Percentiles rank a stretch among this genome's conserved stretches.
These are phyloP conservation scores for Apaloderma vittatum DNA, from an alignment of 2,113 vertebrate genomes.

Conservation along the genomic window DNA sequence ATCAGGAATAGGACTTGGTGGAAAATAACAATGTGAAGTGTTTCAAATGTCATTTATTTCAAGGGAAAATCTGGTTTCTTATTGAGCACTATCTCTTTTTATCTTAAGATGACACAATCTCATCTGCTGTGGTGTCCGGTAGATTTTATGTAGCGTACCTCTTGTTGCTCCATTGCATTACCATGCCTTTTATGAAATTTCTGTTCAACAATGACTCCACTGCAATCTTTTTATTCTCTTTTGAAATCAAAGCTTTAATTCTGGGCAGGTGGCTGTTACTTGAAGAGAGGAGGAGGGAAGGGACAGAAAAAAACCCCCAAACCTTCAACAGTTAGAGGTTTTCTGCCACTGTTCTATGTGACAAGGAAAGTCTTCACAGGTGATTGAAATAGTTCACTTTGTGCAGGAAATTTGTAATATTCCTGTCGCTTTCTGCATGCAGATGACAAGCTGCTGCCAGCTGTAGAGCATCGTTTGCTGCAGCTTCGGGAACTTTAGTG, in stretches of 20 bases:
- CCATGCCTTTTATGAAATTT: slow-evolving; percentile 33
- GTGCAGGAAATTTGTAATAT: slow-evolving; percentile 45
- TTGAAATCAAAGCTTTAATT: slow-evolving; percentile 68
- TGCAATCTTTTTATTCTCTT: slow-evolving; percentile 65
- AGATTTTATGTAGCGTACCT: background rate
- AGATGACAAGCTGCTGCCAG: slow-evolving; percentile 68
- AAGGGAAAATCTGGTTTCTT: slow-evolving; percentile 28
- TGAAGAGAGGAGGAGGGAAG: slow-evolving; percentile 4
- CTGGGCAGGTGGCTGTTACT: slow-evolving; percentile 50
- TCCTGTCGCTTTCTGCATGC: slow-evolving; percentile 44
- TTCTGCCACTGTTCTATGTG: slow-evolving; percentile 64
- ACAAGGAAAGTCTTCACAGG: slow-evolving; percentile 60
- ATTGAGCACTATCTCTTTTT: slow-evolving; percentile 46
- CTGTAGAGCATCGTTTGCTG: slow-evolving; percentile 45
- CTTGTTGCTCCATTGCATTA: background rate
- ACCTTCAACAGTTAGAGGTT: background rate
- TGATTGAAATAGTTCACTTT: slow-evolving; percentile 68
- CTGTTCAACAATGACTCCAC: slow-evolving; percentile 6
- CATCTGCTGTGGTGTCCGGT: background rate
- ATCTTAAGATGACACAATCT: slow-evolving; percentile 14
- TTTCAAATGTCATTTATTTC: background rate
- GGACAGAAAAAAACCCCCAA: background rate
- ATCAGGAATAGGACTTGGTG: background rate
- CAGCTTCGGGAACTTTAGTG: slow-evolving; percentile 53
- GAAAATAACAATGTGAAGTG: background rate